Evolutionary conservation across 2,113 vertebrate genomes (phyloP), one percentile per base, ranked within the genome.

Genomic region (Lynx canadensis): DNA sequence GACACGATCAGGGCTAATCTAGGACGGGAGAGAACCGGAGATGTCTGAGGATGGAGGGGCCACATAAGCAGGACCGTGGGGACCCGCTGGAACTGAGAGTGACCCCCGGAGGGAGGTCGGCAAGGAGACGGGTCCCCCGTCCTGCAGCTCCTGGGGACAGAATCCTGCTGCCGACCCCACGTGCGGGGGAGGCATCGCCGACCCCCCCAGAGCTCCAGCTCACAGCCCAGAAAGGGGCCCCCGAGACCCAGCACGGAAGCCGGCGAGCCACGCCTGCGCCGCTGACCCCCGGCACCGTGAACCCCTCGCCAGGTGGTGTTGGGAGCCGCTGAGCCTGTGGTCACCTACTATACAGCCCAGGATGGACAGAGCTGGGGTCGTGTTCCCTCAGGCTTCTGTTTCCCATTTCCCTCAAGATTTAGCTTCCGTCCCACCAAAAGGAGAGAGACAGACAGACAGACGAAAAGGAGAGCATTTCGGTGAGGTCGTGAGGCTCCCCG

Each of bases 211-310:
- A 41, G 10, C 50, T 19, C 52, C 38, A 9, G 65, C 78, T 57
- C 21, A n/a, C 8, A 31, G 79, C 65, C 50, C 41, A n/a, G 1
- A 5, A 38, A 8, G 1, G 15, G 3, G 2, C n/a, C 45, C 5
- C 27, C 13, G 0, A 7, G 38, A 74, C 41, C 4, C 1, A 33
- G 76, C 89, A 41, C 18, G 15, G 31, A 60, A 11, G 1, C 57
- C 38, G 1, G 12, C 0, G 0, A 6, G 57, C 60, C n/a, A n/a
- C 16, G 2, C 10, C 36, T 0, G n/a, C 0, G 1, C n/a, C 3
- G 31, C 5, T 16, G 91, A 29, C 31, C 11, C 7, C 0, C 1
- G 15, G 41, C 5, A 11, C 68, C 3, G 4, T 6, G 41, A 29
- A 45, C 25, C 7, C 41, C 5, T 25, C 7, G 3, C 19, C 21